Percentiles rank a stretch among this genome's conserved stretches.
Conservation (phyloP, 2,113 vertebrate genomes). For the Platanista minor region DNA sequence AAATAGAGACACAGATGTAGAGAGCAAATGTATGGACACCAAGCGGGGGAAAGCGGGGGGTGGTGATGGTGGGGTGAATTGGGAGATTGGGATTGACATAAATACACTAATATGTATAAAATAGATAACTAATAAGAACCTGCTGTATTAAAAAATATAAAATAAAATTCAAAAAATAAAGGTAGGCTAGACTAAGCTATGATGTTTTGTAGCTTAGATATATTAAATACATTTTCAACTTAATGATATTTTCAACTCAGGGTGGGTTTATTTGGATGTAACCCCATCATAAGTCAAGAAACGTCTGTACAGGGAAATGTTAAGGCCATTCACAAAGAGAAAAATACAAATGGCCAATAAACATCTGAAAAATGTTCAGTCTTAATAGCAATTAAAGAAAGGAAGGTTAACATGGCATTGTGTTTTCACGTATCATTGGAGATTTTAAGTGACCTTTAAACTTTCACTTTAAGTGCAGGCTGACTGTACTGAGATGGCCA, state of each 20-base stretch:
- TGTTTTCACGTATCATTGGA: not conserved
- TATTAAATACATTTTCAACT: too few species aligned
- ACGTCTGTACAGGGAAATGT: not conserved
- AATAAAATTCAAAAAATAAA: too few species aligned
- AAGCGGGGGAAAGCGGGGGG: too few species aligned
- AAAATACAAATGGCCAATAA: not conserved
- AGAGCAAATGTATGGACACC: too few species aligned
- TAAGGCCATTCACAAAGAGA: not conserved
- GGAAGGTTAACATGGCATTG: not conserved
- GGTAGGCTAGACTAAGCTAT: too few species aligned
- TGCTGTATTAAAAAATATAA: too few species aligned
- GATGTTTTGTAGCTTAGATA: too few species aligned
- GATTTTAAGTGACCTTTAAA: not conserved
- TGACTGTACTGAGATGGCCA: not conserved
- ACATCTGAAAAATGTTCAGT: not conserved
- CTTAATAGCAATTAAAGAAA: not conserved
- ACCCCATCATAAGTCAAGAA: not conserved
- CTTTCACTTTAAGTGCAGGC: not conserved
- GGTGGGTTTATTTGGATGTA: not conserved
- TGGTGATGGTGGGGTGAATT: too few species aligned
- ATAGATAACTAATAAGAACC: too few species aligned
- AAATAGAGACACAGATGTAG: too few species aligned
- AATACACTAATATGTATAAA: too few species aligned
- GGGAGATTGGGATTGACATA: too few species aligned
- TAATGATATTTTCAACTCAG: not conserved